A percentile compares a stretch with the other conserved stretches of the same genome.
phyloP scores from a whole-genome alignment of 2,888 invertebrate genomes.

The Caenorhabditis becei region DNA sequence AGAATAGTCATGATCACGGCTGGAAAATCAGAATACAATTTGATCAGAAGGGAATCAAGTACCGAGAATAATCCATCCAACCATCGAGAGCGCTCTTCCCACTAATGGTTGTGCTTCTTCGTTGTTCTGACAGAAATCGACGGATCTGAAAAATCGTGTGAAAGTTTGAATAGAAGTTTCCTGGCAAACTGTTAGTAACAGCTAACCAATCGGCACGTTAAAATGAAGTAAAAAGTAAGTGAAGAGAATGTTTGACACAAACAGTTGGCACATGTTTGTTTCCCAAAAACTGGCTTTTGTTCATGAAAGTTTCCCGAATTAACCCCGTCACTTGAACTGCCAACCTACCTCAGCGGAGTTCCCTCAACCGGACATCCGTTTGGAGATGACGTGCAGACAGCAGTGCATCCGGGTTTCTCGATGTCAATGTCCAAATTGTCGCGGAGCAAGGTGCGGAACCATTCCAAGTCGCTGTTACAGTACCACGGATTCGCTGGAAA shows the following conservation, averaged over 20 bases:
- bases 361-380: slow-evolving; percentile 80
- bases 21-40: slow-evolving; percentile 69
- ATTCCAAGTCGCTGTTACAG: slow-evolving; percentile 79
- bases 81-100: slow-evolving; percentile 77
- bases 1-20: slow-evolving; percentile 81
- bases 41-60: too few relatives aligned
- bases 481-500: slow-evolving; percentile 81
- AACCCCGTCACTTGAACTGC: background rate
- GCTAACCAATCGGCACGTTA: background rate
- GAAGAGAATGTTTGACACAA: slow-evolving; percentile 17
- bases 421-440: slow-evolving; percentile 80
- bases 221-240: slow-evolving; percentile 6
- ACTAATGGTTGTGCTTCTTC: slow-evolving; percentile 76
- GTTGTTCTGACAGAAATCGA: slow-evolving; percentile 77
- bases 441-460: slow-evolving; percentile 80
- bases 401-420: slow-evolving; percentile 77
- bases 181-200: slow-evolving; percentile 7
- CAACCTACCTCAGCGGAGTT: slow-evolving; percentile 74
- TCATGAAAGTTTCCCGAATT: background rate
- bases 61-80: slow-evolving; percentile 82
- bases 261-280: slow-evolving; percentile 32
- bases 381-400: slow-evolving; percentile 74
- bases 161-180: background rate
- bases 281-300: slow-evolving; percentile 38
- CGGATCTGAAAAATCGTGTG: slow-evolving; percentile 63